Base-by-base conservation (phyloP, 2,113 vertebrate genomes). In the Anguilla japonica region DNA sequence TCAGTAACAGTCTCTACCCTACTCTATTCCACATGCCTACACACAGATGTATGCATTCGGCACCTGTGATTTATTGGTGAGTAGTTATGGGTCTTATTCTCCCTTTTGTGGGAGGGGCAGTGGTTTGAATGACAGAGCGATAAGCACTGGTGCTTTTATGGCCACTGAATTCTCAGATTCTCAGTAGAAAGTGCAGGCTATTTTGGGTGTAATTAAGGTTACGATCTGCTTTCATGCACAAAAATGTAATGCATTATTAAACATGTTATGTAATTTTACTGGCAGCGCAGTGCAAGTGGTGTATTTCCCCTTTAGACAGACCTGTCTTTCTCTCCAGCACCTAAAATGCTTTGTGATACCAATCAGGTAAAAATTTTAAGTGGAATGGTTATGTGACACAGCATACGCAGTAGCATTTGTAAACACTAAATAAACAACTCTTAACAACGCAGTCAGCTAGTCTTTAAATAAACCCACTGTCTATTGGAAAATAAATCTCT, bases 211-310 rank as follows among this genome's bases (percentile, higher is more conserved):
- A 53, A 82, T 82, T 16, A 29, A 53, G 46, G 81, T 82, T 82
- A n/a, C 3, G 14, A 82, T 50, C n/a, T 82, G 81, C 81, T 46
- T n/a, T 53, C 41, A 50, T 43, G 50, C 50, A 79, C n/a, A 29
- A 18, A 56, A 11, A 39, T 39, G 43, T 85, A 79, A 0, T 85
- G 67, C 41, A 79, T 85, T 85, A 56, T 85, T 85, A 85, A 85
- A 79, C n/a, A 85, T 14, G 41, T 79, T 79, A 41, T 43, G 71
- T 81, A 81, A 85, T 79, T 50, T 85, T 60, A 85, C 53, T 18
- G 50, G 84, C 41, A 81, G 78, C 50, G 43, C 20, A 3, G 60
- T 41, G 83, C 56, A 85, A 26, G 34, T 85, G 41, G 16, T 46
- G 67, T 75, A 46, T 78, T 79, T 14, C 50, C 14, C 46, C 22